Evolutionary conservation across 1,140 invertebrate species (phyloP), one percentile per base, ranked within the genome.

Genomic region (Pollicipes pollicipes): DNA sequence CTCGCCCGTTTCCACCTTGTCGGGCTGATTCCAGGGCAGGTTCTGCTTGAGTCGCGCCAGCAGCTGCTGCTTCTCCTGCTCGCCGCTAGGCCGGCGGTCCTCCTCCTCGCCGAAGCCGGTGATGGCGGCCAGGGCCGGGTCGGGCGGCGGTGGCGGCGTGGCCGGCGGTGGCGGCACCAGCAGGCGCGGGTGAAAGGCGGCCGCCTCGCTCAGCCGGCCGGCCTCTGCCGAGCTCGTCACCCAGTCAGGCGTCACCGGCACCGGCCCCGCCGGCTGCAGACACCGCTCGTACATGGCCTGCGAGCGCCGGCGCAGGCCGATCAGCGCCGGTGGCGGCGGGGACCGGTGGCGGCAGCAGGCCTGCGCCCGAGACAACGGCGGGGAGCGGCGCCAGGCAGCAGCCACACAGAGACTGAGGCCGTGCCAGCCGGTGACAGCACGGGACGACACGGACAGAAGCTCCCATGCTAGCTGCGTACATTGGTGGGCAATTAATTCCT

Each of bases 231-330:
- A 87, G 75, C 93, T 89, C 0, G 84, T 77, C n/a, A 94, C 81
- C 91, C 91, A 95, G 80, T 95, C 91, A 17, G 91, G 91, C 4
- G 90, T 92, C 27, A 94, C 88, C 71, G 45, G 45, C 45, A 58
- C 45, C 45, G 45, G 45, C 10, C 45, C 45, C 13, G 13, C 45
- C 45, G 45, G 6, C 45, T 58, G 13, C 45, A 58, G 45, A 58
- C 45, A 58, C 10, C 45, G 45, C 45, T 10, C 45, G 45, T 58
- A 58, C 45, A 58, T 58, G 13, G 45, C 45, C 45, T 58, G 45
- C 2, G n/a, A n/a, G n/a, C n/a, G n/a, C 10, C 17, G 45, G 6
- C 13, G 13, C 10, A 21, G 45, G 24, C 13, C 10, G 17, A 21
- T 24, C 45, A 35, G 45, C 13, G 45, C 13, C 21, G 17, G 45